Percentiles rank a stretch among this genome's conserved stretches.
These are phyloP conservation scores for Malacoraja senta DNA, from an alignment of 2,797 vertebrate genomes.

Conservation along the genomic window DNA sequence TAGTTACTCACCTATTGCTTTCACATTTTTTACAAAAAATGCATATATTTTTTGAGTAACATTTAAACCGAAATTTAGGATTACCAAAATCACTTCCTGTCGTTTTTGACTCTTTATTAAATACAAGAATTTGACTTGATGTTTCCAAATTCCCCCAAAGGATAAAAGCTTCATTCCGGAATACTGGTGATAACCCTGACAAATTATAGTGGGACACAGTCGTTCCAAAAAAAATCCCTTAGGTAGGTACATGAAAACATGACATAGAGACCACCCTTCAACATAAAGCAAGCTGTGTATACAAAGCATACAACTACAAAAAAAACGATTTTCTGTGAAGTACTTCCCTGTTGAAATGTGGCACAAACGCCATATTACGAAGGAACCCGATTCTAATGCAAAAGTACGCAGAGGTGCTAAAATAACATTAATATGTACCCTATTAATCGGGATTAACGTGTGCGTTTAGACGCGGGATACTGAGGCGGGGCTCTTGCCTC, in stretches of 20 bases:
- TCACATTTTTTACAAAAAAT: background rate
- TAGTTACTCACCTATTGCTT: too few relatives aligned
- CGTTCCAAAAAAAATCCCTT: background rate
- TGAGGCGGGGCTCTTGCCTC: constrained; percentile 13
- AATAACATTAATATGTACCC: too few relatives aligned
- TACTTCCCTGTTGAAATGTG: background rate
- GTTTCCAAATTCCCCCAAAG: background rate
- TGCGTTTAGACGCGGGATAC: background rate
- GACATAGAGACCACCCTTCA: background rate
- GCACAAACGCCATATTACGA: background rate
- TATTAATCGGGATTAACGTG: background rate
- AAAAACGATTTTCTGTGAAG: background rate
- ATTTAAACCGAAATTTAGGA: background rate
- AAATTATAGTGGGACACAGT: background rate
- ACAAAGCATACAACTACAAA: background rate
- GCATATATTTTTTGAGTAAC: background rate
- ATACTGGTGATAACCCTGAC: background rate
- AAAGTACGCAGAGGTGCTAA: background rate
- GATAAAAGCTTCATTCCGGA: background rate
- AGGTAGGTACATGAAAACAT: background rate
- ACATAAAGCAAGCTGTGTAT: background rate
- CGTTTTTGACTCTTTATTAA: background rate
- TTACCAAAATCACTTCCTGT: constrained; percentile 2
- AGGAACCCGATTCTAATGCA: background rate
- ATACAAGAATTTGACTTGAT: background rate